Evolutionary conservation across 1,140 invertebrate genomes (phyloP).

Genomic region (Triops longicaudatus): DNA sequence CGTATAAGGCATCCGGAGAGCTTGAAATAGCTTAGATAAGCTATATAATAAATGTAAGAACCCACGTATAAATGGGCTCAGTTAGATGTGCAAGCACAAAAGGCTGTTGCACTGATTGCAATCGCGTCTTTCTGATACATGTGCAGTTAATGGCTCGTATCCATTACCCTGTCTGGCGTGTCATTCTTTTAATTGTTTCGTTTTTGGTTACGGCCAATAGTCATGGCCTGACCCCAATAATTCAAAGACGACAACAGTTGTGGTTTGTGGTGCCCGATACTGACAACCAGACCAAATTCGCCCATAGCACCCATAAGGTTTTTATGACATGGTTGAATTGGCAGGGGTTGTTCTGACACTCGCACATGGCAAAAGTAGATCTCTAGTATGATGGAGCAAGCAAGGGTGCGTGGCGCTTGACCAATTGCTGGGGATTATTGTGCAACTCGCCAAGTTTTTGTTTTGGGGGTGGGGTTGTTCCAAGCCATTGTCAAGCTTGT

Average conservation of each 20-base stretch:
- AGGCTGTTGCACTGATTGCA: not conserved
- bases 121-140: not conserved
- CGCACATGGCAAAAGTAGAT: not conserved
- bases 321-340: not conserved
- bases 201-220: not conserved
- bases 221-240: not conserved
- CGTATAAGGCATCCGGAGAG: too few relatives aligned
- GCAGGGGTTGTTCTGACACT: not conserved
- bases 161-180: not conserved
- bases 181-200: not conserved
- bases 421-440: not conserved
- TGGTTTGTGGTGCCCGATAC: not conserved
- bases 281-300: not conserved
- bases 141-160: not conserved
- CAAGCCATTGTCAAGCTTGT: not conserved
- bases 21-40: not conserved
- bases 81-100: not conserved
- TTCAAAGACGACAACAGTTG: not conserved
- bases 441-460: not conserved
- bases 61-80: not conserved
- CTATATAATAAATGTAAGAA: not conserved
- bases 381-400: not conserved
- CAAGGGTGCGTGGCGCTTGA: slow-evolving; percentile 1
- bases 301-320: not conserved
- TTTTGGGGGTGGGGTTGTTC: not conserved